A percentile compares a stretch with the other conserved stretches of the same genome.
Conservation (phyloP, 2,797 vertebrate genomes). For the Enteromius thamalakanensis region DNA sequence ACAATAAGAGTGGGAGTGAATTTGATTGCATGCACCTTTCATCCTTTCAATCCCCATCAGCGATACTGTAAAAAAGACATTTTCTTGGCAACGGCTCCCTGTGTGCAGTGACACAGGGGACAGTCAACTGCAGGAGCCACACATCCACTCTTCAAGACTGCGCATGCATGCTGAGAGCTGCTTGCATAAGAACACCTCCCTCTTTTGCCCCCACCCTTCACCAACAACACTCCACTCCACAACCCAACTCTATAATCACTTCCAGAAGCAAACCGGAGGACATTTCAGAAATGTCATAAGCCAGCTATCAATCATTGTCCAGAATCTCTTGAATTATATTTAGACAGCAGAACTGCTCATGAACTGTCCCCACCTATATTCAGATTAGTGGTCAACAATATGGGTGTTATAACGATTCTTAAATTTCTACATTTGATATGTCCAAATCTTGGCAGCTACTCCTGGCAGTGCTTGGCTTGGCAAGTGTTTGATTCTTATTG, state of each 20-base stretch:
- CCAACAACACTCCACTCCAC: constrained; percentile 57
- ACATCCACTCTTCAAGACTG: constrained; percentile 69
- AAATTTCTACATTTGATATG: neutral
- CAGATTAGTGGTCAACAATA: neutral
- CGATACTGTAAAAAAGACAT: constrained; percentile 75
- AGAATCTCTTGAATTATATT: neutral
- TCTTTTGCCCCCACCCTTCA: constrained; percentile 56
- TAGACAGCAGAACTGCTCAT: neutral
- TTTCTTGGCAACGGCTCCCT: constrained; percentile 75
- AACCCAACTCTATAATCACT: constrained; percentile 75
- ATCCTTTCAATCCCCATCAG: constrained; percentile 61
- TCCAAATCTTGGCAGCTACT: neutral
- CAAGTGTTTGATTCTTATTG: neutral
- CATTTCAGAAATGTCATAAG: constrained; percentile 64
- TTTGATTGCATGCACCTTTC: constrained; percentile 57
- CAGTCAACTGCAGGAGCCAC: constrained; percentile 78
- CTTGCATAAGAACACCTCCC: constrained; percentile 69
- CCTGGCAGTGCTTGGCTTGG: neutral
- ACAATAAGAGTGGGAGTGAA: constrained; percentile 17
- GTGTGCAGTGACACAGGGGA: constrained; percentile 77
- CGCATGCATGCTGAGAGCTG: constrained; percentile 68
- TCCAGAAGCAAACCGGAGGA: constrained; percentile 71
- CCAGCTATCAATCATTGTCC: constrained; percentile 45
- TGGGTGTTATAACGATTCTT: neutral
- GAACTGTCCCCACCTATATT: neutral